phyloP scores from a whole-genome alignment of 2,888 invertebrate species.

The Beris chalybata region DNA sequence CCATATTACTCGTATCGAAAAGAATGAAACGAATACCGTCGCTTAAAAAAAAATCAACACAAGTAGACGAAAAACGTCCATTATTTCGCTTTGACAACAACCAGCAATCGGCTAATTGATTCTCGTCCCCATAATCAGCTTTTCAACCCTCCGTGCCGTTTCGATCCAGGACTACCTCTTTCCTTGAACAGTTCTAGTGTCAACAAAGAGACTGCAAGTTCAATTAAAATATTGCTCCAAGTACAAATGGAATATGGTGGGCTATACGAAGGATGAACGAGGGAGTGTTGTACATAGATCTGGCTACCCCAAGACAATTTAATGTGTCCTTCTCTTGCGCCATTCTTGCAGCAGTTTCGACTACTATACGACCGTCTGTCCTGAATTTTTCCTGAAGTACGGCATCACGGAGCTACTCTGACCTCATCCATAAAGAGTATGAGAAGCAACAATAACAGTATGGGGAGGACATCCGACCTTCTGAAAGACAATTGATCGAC shows the following conservation, averaged over 20 bases:
- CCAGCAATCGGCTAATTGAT: conserved; percentile 38
- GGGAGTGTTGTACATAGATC: not conserved
- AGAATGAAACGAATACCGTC: conserved; percentile 41
- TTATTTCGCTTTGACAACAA: conserved; percentile 29
- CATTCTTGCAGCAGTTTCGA: no score
- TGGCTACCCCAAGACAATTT: conserved; percentile 31
- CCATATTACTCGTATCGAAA: conserved; percentile 40
- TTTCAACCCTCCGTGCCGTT: not conserved
- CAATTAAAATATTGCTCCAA: conserved; percentile 37
- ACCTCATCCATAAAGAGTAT: conserved; percentile 2
- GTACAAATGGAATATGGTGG: conserved; percentile 12
- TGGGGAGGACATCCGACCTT: conserved; percentile 30
- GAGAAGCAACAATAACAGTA: conserved; percentile 13
- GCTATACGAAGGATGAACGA: conserved; percentile 2
- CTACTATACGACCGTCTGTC: not conserved
- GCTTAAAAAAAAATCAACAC: no score
- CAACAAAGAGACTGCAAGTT: conserved; percentile 38
- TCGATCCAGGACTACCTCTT: conserved; percentile 9
- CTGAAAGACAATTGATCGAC: conserved; percentile 38
- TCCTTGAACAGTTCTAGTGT: conserved; percentile 33
- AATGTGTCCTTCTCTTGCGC: conserved; percentile 20
- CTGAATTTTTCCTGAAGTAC: conserved; percentile 20
- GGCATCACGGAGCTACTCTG: conserved; percentile 15
- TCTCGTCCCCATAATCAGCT: conserved; percentile 32
- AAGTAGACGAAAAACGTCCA: conserved; percentile 13